Evolutionary conservation across 2,797 vertebrate genomes (phyloP), one percentile per base, ranked within the genome.

Genomic region (Pseudomugil gertrudae): DNA sequence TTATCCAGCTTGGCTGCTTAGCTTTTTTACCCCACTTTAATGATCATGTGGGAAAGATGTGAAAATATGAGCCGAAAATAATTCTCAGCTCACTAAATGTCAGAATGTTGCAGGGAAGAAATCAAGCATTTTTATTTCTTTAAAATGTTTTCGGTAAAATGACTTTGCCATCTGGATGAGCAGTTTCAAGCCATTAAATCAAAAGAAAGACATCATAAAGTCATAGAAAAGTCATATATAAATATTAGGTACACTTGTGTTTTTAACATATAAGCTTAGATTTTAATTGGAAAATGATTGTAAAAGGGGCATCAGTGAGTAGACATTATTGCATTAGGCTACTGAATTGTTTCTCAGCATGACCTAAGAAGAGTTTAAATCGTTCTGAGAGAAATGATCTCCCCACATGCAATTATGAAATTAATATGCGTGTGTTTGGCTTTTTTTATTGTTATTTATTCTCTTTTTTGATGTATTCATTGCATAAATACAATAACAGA

Each of bases 401-500:
- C 38, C 21, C 35, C 23, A 62, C 58, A 64, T 51, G 23, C 50
- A 30, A 67, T 52, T n/a, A 32, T 63, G 9, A 62, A 53, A 66
- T 57, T 30, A 19, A 23, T 32, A 47, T 33, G 2, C 19, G 17
- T 56, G 40, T 65, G 32, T 32, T 5, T 32, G 4, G 3, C 6
- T 3, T 30, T 30, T 30, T 30, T 30, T 3, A 3, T 30, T 30
- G 3, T 30, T 30, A 3, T 30, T 30, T 30, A 3, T 3, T 30
- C 2, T 10, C 9, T 26, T 51, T 68, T 6, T 60, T 15, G 64
- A 24, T 71, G 56, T 55, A 43, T 62, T 40, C 9, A 40, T 13
- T 72, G 59, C 52, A 70, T 66, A 47, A 69, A 71, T 32, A 70
- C 19, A 76, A 32, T 40, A 56, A 59, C 9, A 61, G 76, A 90